A percentile compares a stretch with the other conserved stretches of the same genome.
Evolutionary conservation across 2,113 vertebrate species (phyloP).

Genomic region (Axis porcinus): DNA sequence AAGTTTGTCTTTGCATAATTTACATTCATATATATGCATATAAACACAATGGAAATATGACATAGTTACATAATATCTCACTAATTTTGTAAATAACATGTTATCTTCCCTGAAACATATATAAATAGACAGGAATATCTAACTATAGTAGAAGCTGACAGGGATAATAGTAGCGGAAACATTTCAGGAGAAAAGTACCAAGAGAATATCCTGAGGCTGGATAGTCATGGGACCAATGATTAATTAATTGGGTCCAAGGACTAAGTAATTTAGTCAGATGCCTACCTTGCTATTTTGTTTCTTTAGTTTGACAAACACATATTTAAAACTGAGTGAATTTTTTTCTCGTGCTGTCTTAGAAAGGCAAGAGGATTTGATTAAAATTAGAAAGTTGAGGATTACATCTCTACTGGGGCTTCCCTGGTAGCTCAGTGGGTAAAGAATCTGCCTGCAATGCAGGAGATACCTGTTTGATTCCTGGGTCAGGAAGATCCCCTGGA

Average conservation of each 20-base stretch:
- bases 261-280: neutral
- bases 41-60: neutral
- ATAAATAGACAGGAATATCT: neutral
- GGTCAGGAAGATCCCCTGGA: neutral
- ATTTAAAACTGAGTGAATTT: neutral
- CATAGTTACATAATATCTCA: neutral
- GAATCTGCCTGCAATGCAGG: neutral
- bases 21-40: rapidly evolving
- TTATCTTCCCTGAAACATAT: neutral
- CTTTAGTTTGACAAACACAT: neutral
- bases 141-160: neutral
- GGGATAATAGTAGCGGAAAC: neutral
- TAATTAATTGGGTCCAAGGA: neutral
- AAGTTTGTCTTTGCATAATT: neutral
- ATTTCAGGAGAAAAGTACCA: neutral
- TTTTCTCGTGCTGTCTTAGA: neutral
- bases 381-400: neutral
- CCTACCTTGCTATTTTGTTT: neutral
- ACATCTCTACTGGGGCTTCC: neutral
- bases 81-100: neutral
- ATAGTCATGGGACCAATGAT: neutral
- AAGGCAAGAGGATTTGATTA: neutral
- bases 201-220: neutral
- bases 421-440: neutral
- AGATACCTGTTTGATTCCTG: rapidly evolving